These are phyloP conservation scores for Rhynchonycteris naso DNA, from an alignment of 2,797 vertebrate genomes.

Conservation along the genomic window DNA sequence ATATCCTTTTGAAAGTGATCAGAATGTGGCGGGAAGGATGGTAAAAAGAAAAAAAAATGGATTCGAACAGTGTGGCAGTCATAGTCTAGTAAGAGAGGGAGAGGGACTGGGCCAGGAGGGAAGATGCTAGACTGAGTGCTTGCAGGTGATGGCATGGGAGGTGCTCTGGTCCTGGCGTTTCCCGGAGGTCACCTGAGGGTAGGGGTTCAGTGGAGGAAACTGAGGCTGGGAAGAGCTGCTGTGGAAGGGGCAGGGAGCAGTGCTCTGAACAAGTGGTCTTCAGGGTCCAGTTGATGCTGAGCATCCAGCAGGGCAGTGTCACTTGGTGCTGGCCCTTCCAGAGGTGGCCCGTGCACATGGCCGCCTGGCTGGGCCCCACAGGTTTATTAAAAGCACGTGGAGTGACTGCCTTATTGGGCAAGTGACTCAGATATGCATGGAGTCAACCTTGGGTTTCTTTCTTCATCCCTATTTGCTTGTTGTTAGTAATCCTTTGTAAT, in stretches of 20 bases:
- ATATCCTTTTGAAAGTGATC: not conserved
- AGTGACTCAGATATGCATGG: not conserved
- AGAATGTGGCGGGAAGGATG: not conserved
- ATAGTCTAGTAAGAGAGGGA: not conserved
- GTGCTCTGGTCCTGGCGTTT: not conserved
- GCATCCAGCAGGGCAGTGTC: not conserved
- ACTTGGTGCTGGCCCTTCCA: not conserved
- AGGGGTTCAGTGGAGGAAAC: not conserved
- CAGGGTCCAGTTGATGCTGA: not conserved
- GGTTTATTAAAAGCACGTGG: conserved; percentile 42
- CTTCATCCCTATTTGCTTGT: conserved; percentile 70
- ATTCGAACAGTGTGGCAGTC: not conserved
- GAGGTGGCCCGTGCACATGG: rapidly evolving
- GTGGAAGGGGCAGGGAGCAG: not conserved
- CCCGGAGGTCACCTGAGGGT: not conserved
- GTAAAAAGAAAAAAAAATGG: not conserved
- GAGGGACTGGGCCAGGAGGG: not conserved
- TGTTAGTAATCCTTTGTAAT: conserved; percentile 76
- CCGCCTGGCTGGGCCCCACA: not conserved
- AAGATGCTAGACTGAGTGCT: not conserved
- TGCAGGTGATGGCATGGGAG: not conserved
- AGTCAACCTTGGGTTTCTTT: conserved; percentile 49
- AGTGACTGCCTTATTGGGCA: not conserved
- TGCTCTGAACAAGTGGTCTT: not conserved
- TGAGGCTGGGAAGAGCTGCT: not conserved